Evolutionary conservation across 1,140 invertebrate species (phyloP), one percentile per base, ranked within the genome.

Genomic region (Procambarus virginalis): DNA sequence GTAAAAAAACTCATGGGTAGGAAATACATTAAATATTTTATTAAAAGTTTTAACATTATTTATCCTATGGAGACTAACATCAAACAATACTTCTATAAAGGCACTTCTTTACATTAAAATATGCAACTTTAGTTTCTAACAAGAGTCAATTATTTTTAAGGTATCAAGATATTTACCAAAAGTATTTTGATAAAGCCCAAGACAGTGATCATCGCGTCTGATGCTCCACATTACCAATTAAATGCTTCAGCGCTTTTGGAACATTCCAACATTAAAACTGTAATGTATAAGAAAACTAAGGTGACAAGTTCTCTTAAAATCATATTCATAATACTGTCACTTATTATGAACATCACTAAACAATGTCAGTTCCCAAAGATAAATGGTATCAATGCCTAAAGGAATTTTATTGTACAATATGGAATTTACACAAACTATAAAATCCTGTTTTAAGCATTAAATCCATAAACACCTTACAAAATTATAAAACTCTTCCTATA

Each of bases 1-100:
- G 34, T 34, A 34, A 82, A 68, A n/a, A 68, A 82, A 82, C 20
- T 60, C 34, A 68, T 14, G 34, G 51, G 46, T 46, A 70, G 34
- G 34, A 82, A 82, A 82, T 82, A 82, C 80, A 82, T 82, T 68
- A 82, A 82, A 82, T 82, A 82, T 82, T 82, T 82, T 82, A 82
- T 82, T 82, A 82, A 82, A 82, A 82, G 48, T 82, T 82, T 55
- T 82, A 82, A 82, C 80, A 82, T 82, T 68, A 82, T 64, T 82
- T 82, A 82, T 68, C 80, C 80, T 82, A 82, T 68, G 58, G 68
- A 68, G 14, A 82, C 80, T 82, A 82, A 82, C 80, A 82, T 82
- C 80, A 82, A 82, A 64, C 58, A 82, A 82, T 82, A 82, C 80
- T 82, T 48, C 68, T 34, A 46, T 22, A 34, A 82, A 82, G 80